Conservation (phyloP, 2,113 vertebrate species). For the Silurus glanis region DNA sequence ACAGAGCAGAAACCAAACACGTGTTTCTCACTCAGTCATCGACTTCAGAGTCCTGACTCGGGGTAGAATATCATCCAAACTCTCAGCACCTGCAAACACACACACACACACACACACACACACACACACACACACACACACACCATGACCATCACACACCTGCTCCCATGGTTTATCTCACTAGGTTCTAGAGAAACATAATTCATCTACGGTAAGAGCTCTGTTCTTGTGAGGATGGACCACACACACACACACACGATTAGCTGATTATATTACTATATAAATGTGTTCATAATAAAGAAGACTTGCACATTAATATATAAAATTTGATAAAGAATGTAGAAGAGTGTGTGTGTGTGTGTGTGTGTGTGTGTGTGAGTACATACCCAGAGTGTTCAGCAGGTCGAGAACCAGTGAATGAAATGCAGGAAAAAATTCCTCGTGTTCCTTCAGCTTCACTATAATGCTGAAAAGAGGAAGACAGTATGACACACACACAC, state of each 20-base stretch:
- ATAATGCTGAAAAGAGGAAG: slow-evolving; percentile 75
- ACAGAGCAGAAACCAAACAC: not conserved
- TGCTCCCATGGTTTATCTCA: too few species aligned
- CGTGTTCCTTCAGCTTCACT: slow-evolving; percentile 81
- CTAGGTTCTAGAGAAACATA: too few species aligned
- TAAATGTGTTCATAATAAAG: too few species aligned
- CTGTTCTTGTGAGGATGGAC: too few species aligned
- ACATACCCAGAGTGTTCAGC: slow-evolving; percentile 78
- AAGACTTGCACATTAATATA: too few species aligned
- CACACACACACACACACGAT: too few species aligned
- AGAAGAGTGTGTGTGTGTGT: not conserved
- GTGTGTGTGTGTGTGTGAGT: not conserved
- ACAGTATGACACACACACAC: not conserved
- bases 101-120: slow-evolving; percentile 55
- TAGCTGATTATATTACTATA: too few species aligned
- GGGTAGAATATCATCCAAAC: slow-evolving; percentile 81
- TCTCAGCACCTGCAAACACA: slow-evolving; percentile 79
- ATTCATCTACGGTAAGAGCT: too few species aligned
- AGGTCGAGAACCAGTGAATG: slow-evolving; percentile 78
- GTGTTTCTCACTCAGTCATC: slow-evolving; percentile 54
- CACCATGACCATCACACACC: too few species aligned
- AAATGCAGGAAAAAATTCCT: slow-evolving; percentile 87
- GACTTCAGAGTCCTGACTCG: slow-evolving; percentile 75
- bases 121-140: not conserved
- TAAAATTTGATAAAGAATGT: too few species aligned